phyloP scores from a whole-genome alignment of 2,888 invertebrate genomes.

The Saturnia pavonia region DNA sequence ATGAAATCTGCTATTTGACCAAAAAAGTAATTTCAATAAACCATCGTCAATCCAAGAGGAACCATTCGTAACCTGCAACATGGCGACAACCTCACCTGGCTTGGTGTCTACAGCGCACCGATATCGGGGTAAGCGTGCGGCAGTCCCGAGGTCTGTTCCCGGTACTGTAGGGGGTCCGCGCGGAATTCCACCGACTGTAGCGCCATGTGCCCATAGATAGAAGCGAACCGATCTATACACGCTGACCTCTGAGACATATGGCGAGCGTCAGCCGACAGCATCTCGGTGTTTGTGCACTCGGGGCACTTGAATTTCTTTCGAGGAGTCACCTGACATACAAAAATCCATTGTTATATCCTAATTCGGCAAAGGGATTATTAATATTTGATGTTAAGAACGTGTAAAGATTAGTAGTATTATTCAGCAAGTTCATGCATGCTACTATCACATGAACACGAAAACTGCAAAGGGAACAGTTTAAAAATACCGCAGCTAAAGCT shows the following conservation, averaged over 20 bases:
- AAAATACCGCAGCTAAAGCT: too few species aligned
- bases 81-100: not conserved
- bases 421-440: too few species aligned
- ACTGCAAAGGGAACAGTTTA: too few species aligned
- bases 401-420: too few species aligned
- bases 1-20: not conserved
- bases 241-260: conserved; percentile 97
- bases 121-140: conserved; percentile 93
- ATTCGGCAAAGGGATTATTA: too few species aligned
- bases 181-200: conserved; percentile 94
- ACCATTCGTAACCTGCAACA: not conserved
- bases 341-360: too few species aligned
- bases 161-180: conserved; percentile 96
- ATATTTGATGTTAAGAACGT: too few species aligned
- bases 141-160: conserved; percentile 91
- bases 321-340: conserved; percentile 88
- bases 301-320: conserved; percentile 98
- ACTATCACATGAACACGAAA: too few species aligned
- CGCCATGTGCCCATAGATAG: conserved; percentile 93
- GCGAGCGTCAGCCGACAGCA: conserved; percentile 94
- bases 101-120: conserved; percentile 89
- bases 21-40: not conserved
- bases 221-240: conserved; percentile 91
- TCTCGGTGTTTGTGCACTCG: conserved; percentile 95
- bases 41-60: not conserved